phyloP scores from a whole-genome alignment of 1,140 invertebrate species.

The Mamestra configurata region DNA sequence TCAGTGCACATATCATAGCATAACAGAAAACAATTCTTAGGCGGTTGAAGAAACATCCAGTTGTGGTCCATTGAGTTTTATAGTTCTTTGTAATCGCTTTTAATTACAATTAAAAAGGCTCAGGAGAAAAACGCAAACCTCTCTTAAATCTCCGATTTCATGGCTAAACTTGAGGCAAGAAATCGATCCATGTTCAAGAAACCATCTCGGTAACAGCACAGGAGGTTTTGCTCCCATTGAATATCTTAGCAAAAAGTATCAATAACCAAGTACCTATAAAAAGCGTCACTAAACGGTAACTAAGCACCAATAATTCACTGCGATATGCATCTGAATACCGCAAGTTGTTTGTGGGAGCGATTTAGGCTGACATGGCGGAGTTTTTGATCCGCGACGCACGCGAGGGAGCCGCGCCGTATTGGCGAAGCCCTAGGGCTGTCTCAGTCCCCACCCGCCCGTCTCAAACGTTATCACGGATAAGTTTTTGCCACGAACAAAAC shows the following conservation, averaged over 20 bases:
- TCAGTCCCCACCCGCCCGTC: constrained; percentile 10
- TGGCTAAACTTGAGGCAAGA: constrained; percentile 8
- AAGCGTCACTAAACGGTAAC: constrained; percentile 57
- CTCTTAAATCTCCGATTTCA: not conserved
- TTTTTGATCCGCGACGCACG: constrained; percentile 56
- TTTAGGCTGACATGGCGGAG: constrained; percentile 52
- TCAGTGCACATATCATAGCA: not conserved
- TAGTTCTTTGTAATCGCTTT: constrained; percentile 24
- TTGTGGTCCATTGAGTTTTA: constrained; percentile 29
- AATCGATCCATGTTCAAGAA: constrained; percentile 25
- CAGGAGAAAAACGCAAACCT: constrained; percentile 14
- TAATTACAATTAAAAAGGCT: constrained; percentile 26
- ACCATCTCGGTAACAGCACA: not conserved
- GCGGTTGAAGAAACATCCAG: not conserved
- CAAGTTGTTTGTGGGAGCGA: constrained; percentile 57
- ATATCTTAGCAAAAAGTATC: constrained; percentile 25
- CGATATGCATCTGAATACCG: constrained; percentile 54
- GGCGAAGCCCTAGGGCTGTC: constrained; percentile 54
- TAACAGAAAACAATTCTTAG: not conserved
- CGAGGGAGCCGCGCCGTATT: constrained; percentile 51
- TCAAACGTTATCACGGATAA: constrained; percentile 24
- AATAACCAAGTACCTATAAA: constrained; percentile 40
- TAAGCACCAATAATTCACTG: constrained; percentile 53
- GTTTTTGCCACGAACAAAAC: constrained; percentile 27
- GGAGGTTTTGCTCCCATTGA: constrained; percentile 24